Evolutionary conservation across 2,888 invertebrate genomes (phyloP), one percentile per base, ranked within the genome.

Genomic region (Nymphalis c-album): DNA sequence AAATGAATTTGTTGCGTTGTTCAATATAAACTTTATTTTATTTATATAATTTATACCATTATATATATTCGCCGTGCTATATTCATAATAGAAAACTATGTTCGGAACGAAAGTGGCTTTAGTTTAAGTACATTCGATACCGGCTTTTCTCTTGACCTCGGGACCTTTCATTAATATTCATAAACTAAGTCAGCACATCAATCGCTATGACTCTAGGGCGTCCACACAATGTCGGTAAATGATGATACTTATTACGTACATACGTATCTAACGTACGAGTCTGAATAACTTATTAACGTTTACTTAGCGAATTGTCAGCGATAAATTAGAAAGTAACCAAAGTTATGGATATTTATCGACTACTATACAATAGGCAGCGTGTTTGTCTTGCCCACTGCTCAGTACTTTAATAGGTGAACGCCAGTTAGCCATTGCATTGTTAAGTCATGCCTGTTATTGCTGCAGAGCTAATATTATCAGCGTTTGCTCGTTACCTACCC

Each of bases 131-230:
- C 61, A 46, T 20, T 47, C 60, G 71, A 66, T 22, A 53, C 16
- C 22, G 60, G 69, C 71, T 73, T 77, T 76, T 71, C 76, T 72
- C 73, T 75, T 72, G 75, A 75, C 77, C 77, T 64, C 47, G 68
- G 77, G 72, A 75, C 76, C 72, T 70, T 74, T 75, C 77, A 83
- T 86, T 77, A 80, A 85, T 85, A 87, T 87, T 85, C 80, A 85
- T 78, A 65, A 67, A 60, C 63, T 31, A 40, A 55, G 48, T 63
- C 67, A 61, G 60, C 60, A 55, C 40, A 35, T 66, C 53, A 61
- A 55, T 26, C 53, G 53, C 22, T 8, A 16, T 7, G 26, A 31
- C 8, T 55, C 7, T 51, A 5, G 22, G 6, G 6, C 26, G 26
- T 31, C 26, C 26, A 6, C 13, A 13, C 13, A 13, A 13, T 31